Evolutionary conservation across 2,888 invertebrate species (phyloP).

Genomic region (Rotaria magnacalcarata): DNA sequence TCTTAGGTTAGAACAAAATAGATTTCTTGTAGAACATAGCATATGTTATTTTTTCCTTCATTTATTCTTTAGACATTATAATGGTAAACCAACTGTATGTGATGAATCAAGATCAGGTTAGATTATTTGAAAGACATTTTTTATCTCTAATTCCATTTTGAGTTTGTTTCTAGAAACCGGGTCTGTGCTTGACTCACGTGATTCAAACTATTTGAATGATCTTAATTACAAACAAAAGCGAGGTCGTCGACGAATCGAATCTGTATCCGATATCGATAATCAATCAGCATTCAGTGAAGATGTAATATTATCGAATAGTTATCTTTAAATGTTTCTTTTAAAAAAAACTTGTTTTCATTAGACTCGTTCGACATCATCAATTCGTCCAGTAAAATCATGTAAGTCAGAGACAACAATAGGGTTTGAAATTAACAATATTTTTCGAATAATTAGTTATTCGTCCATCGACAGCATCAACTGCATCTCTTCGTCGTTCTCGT

Average conservation of each 20-base stretch:
- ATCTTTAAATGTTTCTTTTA: no score
- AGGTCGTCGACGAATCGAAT: not conserved
- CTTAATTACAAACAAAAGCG: not conserved
- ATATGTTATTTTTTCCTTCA: not conserved
- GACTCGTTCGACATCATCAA: not conserved
- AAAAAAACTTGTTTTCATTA: not conserved
- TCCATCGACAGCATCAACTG: conserved; percentile 19
- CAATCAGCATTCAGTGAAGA: conserved; percentile 8
- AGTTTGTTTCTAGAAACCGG: not conserved
- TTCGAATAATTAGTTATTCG: conserved; percentile 3
- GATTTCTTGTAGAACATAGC: not conserved
- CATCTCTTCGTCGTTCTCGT: conserved; percentile 16
- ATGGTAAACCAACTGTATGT: conserved; percentile 28
- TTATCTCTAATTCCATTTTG: no score
- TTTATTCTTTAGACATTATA: not conserved
- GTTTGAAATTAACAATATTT: not conserved
- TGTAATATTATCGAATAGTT: not conserved
- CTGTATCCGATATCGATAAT: not conserved
- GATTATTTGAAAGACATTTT: not conserved
- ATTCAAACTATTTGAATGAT: not conserved
- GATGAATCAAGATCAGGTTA: conserved; percentile 30
- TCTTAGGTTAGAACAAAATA: not conserved
- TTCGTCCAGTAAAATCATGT: conserved; percentile 28
- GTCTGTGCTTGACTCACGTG: conserved; percentile 5
- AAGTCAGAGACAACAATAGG: not conserved